A percentile compares a stretch with the other conserved stretches of the same genome.
Evolutionary conservation across 1,140 invertebrate genomes (phyloP).

Genomic region (Anoplolepis gracilipes): DNA sequence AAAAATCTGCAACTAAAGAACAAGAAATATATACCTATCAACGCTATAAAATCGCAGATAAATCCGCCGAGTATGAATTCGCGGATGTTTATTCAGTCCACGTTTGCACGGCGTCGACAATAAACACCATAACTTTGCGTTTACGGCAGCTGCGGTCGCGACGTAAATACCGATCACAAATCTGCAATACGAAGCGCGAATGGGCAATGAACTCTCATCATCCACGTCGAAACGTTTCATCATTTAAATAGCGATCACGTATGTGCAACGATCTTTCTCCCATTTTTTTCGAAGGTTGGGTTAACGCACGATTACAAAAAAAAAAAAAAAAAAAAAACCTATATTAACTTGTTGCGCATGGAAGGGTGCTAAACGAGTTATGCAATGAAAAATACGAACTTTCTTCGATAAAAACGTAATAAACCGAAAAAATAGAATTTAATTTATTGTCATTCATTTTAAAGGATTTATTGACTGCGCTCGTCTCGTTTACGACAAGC

Average conservation of each 20-base stretch:
- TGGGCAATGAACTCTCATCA: constrained; percentile 42
- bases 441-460: background rate
- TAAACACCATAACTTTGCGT: constrained; percentile 39
- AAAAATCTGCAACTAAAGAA: background rate
- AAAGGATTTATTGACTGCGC: background rate
- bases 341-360: constrained; percentile 44
- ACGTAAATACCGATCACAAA: constrained; percentile 46
- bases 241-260: constrained; percentile 31
- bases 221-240: constrained; percentile 16
- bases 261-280: background rate
- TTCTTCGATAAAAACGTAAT: constrained; percentile 1
- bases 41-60: background rate
- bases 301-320: constrained; percentile 18
- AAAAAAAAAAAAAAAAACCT: too few species aligned
- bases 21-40: background rate
- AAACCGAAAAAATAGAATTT: constrained; percentile 7
- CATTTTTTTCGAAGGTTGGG: background rate
- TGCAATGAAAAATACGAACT: background rate
- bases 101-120: constrained; percentile 33
- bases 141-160: constrained; percentile 26
- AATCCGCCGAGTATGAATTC: background rate
- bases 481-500: background rate
- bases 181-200: constrained; percentile 38
- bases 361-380: constrained; percentile 8
- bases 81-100: constrained; percentile 23